phyloP scores from a whole-genome alignment of 2,797 vertebrate genomes.

The Fistularia tabacaria region DNA sequence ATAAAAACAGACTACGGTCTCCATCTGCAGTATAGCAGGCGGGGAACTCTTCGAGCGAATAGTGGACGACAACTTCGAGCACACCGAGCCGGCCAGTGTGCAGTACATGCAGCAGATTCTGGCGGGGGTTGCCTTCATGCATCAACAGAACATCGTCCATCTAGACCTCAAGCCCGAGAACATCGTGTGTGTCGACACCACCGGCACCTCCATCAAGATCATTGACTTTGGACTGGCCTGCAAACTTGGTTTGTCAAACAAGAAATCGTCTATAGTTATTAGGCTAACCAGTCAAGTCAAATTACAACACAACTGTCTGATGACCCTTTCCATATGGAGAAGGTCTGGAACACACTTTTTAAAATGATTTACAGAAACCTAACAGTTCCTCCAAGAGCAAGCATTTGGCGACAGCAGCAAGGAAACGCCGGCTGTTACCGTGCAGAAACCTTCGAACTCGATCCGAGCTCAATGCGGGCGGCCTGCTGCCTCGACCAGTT shows the following conservation, averaged over 20 bases:
- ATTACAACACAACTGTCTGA: too few relatives aligned
- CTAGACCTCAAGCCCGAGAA: slow-evolving; percentile 90
- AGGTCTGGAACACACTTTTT: too few relatives aligned
- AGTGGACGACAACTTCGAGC: slow-evolving; percentile 82
- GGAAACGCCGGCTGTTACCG: too few relatives aligned
- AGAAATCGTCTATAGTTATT: background rate
- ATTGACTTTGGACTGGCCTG: slow-evolving; percentile 85
- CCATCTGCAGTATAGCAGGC: slow-evolving; percentile 75
- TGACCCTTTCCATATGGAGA: too few relatives aligned
- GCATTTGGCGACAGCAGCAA: too few relatives aligned
- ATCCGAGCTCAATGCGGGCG: too few relatives aligned
- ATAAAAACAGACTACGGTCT: background rate
- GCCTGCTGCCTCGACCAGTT: too few relatives aligned
- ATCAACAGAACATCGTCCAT: slow-evolving; percentile 78
- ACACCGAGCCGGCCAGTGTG: slow-evolving; percentile 82
- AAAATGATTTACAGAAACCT: too few relatives aligned
- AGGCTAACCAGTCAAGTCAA: background rate
- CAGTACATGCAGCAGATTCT: slow-evolving; percentile 84
- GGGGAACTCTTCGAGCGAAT: slow-evolving; percentile 89
- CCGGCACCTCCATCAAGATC: slow-evolving; percentile 80
- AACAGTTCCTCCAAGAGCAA: too few relatives aligned
- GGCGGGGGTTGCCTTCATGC: slow-evolving; percentile 81
- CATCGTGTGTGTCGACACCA: slow-evolving; percentile 80
- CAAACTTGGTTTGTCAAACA: slow-evolving; percentile 72
- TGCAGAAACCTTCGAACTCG: too few relatives aligned